Base-by-base conservation (phyloP, 2,888 invertebrate genomes). In the Stomorhina lunata region DNA sequence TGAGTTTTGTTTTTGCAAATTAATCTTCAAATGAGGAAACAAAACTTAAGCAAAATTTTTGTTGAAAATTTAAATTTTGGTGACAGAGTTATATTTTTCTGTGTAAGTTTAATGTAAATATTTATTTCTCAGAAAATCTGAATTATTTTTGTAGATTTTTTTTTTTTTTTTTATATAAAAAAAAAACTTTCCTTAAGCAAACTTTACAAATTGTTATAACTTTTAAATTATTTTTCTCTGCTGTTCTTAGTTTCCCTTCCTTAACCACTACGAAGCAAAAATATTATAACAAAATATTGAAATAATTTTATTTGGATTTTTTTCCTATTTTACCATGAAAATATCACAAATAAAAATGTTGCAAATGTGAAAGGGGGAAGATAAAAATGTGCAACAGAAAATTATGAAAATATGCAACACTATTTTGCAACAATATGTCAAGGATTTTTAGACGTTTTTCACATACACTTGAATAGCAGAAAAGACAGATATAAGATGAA, bases 351-450 rank as follows among this genome's bases (percentile, higher is more conserved):
- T n/a, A 53, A 29, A 55, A 7, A 27, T 4, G 4, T 3, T 34
- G n/a, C 12, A 6, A 40, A 55, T 15, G n/a, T n/a, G 5, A 27
- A 68, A n/a, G 20, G 4, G 37, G 53, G 15, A 25, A 12, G 12
- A 53, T 45, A 17, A 45, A 75, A 25, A 34, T 57, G 45, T 75
- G 63, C 69, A 50, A 27, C 10, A 50, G 40, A 61, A 72, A 73
- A 78, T 69, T 69, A 81, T 68, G 77, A 69, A 81, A 73, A 78
- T 78, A 75, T 79, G 75, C 79, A 75, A 79, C 78, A 75, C 75
- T 82, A 75, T 71, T 75, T 75, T 71, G 65, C 69, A 66, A 71
- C 78, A 79, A 75, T 79, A 82, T 79, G 81, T 82, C 81, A 82
- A 82, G 81, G 79, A 79, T 82, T 75, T 79, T 79, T 71, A 69